Base-by-base conservation (phyloP, 1,140 invertebrate genomes). In the Micrasema longulum region DNA sequence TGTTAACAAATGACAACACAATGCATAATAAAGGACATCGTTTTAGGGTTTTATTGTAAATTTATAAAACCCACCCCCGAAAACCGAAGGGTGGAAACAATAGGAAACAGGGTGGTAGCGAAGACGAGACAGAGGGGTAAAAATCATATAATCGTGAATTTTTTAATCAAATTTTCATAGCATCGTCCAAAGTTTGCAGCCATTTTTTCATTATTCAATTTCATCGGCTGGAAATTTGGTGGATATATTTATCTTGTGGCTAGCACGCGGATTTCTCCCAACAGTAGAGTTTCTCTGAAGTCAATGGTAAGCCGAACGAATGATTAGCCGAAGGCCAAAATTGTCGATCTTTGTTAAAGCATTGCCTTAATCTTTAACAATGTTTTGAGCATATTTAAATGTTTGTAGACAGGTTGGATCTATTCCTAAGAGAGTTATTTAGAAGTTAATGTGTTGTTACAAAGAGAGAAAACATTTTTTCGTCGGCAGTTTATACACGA, bases 181-280 rank as follows among this genome's bases (percentile, higher is more conserved):
- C 41, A 47, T 47, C 55, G 66, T 53, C 55, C 36, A 23, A 65
- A 75, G 67, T 69, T 70, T 57, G 69, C 67, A 71, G 62, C 65
- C 53, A 71, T 71, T 75, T 75, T 75, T 75, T 75, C 73, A 75
- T 75, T 75, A 75, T 75, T 75, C 73, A 75, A 75, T 75, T 71
- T 75, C 43, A 47, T n/a, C 60, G 11, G 23, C 22, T 64, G 60
- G 23, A 64, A 45, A 48, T 22, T 68, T 62, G 62, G 38, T 38
- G 66, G 62, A 67, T 67, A 72, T 60, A 2, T 9, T 48, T 31
- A 2, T 31, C 5, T 16, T 35, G 52, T 35, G 35, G 35, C 31
- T 12, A 5, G 35, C 16, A 60, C 36, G 18, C 11, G 35, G 12
- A 31, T 60, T 60, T 38, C 35, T 52, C 1, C 11, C 14, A 41